Conservation (phyloP, 2,797 vertebrate species). For the Pantherophis alleghaniensis region DNA sequence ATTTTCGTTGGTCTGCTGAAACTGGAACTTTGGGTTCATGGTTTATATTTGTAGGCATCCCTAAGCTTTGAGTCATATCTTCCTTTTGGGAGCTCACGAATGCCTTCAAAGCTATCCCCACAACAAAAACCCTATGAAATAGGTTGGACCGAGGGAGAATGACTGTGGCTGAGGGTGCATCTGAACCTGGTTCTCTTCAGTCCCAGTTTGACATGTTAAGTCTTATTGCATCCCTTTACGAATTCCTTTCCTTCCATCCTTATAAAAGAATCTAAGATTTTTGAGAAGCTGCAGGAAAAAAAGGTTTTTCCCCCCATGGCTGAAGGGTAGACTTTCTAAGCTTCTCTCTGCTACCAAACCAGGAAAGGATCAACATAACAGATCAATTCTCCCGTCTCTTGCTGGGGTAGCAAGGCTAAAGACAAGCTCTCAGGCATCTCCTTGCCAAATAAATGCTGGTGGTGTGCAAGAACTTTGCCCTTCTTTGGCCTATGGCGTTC, state of each 20-base stretch:
- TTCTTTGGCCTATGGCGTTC: background rate
- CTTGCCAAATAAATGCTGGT: background rate
- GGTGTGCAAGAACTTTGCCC: fast-evolving
- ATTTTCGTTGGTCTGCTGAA: background rate
- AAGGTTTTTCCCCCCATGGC: background rate
- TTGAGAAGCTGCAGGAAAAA: background rate
- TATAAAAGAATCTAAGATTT: background rate
- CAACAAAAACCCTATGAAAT: background rate
- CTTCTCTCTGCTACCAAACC: background rate
- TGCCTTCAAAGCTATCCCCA: background rate
- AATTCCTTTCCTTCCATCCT: background rate
- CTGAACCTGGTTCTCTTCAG: background rate
- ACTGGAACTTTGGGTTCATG: background rate
- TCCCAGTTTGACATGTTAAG: background rate
- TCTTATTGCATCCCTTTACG: background rate
- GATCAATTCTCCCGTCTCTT: background rate
- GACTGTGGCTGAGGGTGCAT: background rate
- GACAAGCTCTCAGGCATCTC: background rate
- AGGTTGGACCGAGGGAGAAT: background rate
- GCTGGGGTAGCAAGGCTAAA: background rate
- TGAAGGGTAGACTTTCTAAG: background rate
- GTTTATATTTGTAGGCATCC: background rate
- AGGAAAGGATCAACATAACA: background rate
- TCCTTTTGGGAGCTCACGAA: background rate
- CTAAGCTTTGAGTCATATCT: background rate